Evolutionary conservation across 2,888 invertebrate species (phyloP).

Genomic region (Aphodius sticticus): DNA sequence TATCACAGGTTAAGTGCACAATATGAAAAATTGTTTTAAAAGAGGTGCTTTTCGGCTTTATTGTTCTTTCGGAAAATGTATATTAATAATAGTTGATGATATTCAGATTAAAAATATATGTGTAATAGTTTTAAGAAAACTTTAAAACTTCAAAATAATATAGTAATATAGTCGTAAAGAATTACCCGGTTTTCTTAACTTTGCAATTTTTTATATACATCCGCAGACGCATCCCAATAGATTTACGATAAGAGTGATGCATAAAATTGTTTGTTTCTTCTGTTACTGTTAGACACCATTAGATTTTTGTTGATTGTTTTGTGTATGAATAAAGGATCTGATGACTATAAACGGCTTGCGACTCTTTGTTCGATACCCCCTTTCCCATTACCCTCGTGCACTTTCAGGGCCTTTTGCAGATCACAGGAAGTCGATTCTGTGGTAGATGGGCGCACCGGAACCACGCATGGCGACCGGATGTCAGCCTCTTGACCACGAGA

Average conservation of each 20-base stretch:
- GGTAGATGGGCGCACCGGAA: slow-evolving; percentile 37
- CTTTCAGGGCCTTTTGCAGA: background rate
- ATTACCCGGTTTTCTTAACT: background rate
- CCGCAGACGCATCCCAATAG: slow-evolving; percentile 27
- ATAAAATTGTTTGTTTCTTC: slow-evolving; percentile 17
- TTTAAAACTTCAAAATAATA: slow-evolving; percentile 10
- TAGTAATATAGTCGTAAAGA: slow-evolving; percentile 9
- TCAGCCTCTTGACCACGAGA: slow-evolving; percentile 45
- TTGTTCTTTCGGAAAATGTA: slow-evolving; percentile 17
- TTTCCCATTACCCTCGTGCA: slow-evolving; percentile 20
- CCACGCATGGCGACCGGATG: slow-evolving; percentile 40
- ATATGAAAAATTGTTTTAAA: slow-evolving; percentile 8
- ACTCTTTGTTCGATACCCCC: background rate
- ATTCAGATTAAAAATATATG: background rate
- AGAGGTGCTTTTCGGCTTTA: slow-evolving; percentile 24
- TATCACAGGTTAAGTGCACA: background rate
- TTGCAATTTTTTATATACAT: slow-evolving; percentile 16
- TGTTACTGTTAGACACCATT: background rate
- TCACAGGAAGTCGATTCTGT: slow-evolving; percentile 39
- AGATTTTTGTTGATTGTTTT: slow-evolving; percentile 11
- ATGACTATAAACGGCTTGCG: background rate
- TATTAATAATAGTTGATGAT: slow-evolving; percentile 11
- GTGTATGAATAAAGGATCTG: slow-evolving; percentile 31
- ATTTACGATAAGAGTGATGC: slow-evolving; percentile 30
- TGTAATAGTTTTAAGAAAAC: slow-evolving; percentile 6